Percentiles rank a stretch among this genome's conserved stretches.
Conservation (phyloP, 2,113 vertebrate genomes). For the Ailurus styani region DNA sequence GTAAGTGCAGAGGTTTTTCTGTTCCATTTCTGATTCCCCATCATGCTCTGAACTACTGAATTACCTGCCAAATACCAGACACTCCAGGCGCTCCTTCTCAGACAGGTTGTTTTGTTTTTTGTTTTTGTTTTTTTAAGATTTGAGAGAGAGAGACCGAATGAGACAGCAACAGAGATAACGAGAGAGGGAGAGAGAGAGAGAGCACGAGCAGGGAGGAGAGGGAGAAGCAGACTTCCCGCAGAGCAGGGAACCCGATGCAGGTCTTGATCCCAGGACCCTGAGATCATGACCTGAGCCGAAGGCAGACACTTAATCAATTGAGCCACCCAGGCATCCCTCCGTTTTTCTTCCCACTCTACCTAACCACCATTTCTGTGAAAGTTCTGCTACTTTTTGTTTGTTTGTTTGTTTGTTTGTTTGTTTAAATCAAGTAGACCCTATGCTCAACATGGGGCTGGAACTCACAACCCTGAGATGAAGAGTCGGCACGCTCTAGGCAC, state of each 20-base stretch:
- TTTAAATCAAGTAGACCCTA: background rate
- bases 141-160: too few relatives aligned
- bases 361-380: background rate
- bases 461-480: background rate
- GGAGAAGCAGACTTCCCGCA: background rate
- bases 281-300: background rate
- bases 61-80: background rate
- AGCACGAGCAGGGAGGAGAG: too few relatives aligned
- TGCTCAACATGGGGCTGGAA: background rate
- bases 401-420: too few relatives aligned
- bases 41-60: too few relatives aligned
- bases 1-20: background rate
- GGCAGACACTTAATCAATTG: background rate
- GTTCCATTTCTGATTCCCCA: background rate
- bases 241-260: background rate
- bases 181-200: too few relatives aligned
- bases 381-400: background rate
- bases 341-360: background rate
- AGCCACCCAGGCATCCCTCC: background rate
- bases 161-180: too few relatives aligned
- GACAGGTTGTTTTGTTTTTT: too few relatives aligned
- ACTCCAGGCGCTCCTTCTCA: background rate
- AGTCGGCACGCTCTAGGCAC: background rate
- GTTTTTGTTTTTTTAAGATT: too few relatives aligned
- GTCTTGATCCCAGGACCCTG: background rate